Base-by-base conservation (phyloP, 2,797 vertebrate genomes). In the Holocentrus rufus region DNA sequence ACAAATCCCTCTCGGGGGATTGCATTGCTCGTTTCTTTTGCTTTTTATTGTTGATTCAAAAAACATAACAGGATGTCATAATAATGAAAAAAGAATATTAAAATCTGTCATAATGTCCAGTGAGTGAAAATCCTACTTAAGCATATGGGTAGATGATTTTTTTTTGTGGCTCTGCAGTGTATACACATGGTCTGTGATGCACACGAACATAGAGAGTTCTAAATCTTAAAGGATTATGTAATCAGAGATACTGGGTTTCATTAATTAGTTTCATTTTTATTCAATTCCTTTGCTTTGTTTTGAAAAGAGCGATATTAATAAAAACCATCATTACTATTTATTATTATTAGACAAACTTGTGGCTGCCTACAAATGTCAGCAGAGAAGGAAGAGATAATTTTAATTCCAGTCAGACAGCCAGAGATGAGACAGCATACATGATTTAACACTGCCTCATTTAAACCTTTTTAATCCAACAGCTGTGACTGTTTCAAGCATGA, bases 221-320 rank as follows among this genome's bases (percentile, higher is more conserved):
- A 13, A 13, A 14, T 63, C 61, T 63, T 82, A 49, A 74, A 69
- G 75, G 63, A 44, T 58, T 13, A 31, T 59, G 15, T 66, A 42
- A 55, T 81, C 59, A 73, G 69, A 80, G 46, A 75, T 64, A 56
- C 69, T 72, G 42, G 13, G 30, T 57, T 64, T 55, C 54, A 75
- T 73, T 73, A 65, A 34, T 34, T 27, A 27, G 31, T 34, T 34
- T 34, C 31, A 34, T 5, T 34, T 34, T 34, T 34, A 34, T 34
- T 34, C 7, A 5, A 34, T 34, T 8, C 31, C 31, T 34, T 34
- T 34, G 31, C 31, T 31, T 31, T 34, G 31, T 34, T 34, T 34
- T 34, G 7, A 34, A 34, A 34, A 34, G 2, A 34, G 31, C 31
- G 1, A 8, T 8, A 34, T 34, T 34, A 34, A 34, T 34, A 34